These are phyloP conservation scores for Mizuhopecten yessoensis DNA, from an alignment of 1,140 invertebrate genomes.

Conservation along the genomic window DNA sequence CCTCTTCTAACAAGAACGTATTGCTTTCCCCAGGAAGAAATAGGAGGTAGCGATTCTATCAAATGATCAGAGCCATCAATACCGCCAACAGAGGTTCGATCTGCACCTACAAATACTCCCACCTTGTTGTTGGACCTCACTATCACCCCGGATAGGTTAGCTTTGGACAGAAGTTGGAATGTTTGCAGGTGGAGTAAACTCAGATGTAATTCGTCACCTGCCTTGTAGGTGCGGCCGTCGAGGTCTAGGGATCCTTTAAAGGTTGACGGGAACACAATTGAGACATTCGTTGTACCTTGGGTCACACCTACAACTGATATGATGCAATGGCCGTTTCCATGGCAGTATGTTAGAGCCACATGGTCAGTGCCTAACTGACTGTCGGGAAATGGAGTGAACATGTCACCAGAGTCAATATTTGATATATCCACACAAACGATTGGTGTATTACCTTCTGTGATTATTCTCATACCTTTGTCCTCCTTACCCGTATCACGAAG, in stretches of 20 bases:
- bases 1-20: background rate
- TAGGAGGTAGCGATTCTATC: background rate
- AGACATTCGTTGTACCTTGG: background rate
- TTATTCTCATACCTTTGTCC: background rate
- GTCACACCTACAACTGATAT: background rate
- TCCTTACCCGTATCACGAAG: background rate
- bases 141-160: background rate
- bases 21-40: background rate
- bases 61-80: background rate
- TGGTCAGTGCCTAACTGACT: background rate
- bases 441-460: background rate
- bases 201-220: background rate
- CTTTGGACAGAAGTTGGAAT: background rate
- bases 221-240: background rate
- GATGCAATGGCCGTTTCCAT: background rate
- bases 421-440: background rate
- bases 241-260: background rate
- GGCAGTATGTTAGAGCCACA: background rate
- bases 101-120: background rate
- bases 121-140: background rate
- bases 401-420: background rate
- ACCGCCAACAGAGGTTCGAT: background rate
- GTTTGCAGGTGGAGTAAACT: background rate
- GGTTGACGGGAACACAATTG: background rate
- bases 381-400: background rate